Evolutionary conservation across 30 jellyfish, hydroid and myxozoan genomes (phyloP), one percentile per base, ranked within the genome.

Genomic region (Cassiopea andromeda): DNA sequence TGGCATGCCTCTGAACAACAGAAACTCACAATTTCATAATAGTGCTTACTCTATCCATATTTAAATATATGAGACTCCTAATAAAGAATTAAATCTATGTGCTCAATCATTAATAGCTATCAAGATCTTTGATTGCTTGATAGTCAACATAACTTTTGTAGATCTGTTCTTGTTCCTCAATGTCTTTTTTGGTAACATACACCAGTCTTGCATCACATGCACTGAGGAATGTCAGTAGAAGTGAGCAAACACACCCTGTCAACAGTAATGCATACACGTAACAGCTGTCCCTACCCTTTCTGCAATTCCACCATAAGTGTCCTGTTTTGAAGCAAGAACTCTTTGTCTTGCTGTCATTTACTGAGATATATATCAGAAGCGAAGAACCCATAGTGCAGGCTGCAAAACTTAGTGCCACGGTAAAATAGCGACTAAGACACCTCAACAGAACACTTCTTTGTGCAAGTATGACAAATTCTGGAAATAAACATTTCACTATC

Each of bases 161-260:
- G 10, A 89, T 80, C 46, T 80, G 47, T 66, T 89, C 91, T 48
- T 78, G 58, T 73, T 89, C 96, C 17, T 89, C 96, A 9, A 76
- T 71, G 1, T 61, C 85, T 45, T 46, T 57, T 73, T 82, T 80
- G 10, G 74, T 69, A 38, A 66, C 38, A 74, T 89, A 73, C 78
- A 60, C 45, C 72, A 66, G n/a, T 13, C 96, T 71, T 57, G 96
- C 96, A 64, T 89, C 96, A 58, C 66, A 48, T 14, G 89, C 92
- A 73, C 91, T 89, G 70, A 81, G 78, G 75, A 58, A 46, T 1
- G 80, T 46, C 3, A 79, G 76, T 46, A 82, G 44, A 19, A 73
- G 72, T 1, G 92, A 70, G 19, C 81, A 74, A 43, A 73, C 74
- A 19, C 83, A 81, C 3, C 96, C 96, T 12, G 70, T 19, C 38